Base-by-base conservation (phyloP, 2,888 invertebrate genomes). In the Pristionchus fissidentatus region DNA sequence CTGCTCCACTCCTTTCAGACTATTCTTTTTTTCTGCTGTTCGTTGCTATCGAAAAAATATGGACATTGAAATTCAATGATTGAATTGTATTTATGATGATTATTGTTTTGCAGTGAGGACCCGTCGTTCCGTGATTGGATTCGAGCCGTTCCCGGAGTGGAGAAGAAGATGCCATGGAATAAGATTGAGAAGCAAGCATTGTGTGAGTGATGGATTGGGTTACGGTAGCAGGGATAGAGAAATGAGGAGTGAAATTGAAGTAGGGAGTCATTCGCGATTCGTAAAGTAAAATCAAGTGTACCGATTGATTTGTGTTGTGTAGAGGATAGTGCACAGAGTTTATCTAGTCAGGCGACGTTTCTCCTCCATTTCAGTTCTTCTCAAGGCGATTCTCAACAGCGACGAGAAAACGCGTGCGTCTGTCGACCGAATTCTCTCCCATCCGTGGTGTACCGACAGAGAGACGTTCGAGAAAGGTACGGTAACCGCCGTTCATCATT, bases 321-420 rank as follows among this genome's bases (percentile, higher is more conserved):
- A n/a, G n/a, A n/a, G n/a, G n/a, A n/a, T n/a, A n/a, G n/a, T n/a
- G n/a, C n/a, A n/a, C n/a, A n/a, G n/a, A n/a, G n/a, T n/a, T n/a
- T n/a, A n/a, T n/a, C n/a, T 15, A 8, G 29, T 38, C 7, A 13
- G 5, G 38, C 70, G 22, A 70, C n/a, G 41, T 22, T 41, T 41
- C 62, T 22, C 3, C 4, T 29, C n/a, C 26, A 38, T 91, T 90
- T 22, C 86, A 93, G 93, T 95, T 86, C 94, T 97, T 90, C 94
- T 96, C 84, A 95, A 95, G 86, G 95, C 95, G 91, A 95, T 97
- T 86, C 94, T 98, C 89, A 94, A 94, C 75, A 95, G 95, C 43
- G 95, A 95, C 43, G 95, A 96, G 0, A 94, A 93, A 29, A 94
- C 94, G 83, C 94, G 97, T 89, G 94, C 95, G 84, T 94, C 94